Evolutionary conservation across 53 echinoderm and acorn worm species (phyloP), one percentile per base, ranked within the genome.

Genomic region (Paelopatides confundens): DNA sequence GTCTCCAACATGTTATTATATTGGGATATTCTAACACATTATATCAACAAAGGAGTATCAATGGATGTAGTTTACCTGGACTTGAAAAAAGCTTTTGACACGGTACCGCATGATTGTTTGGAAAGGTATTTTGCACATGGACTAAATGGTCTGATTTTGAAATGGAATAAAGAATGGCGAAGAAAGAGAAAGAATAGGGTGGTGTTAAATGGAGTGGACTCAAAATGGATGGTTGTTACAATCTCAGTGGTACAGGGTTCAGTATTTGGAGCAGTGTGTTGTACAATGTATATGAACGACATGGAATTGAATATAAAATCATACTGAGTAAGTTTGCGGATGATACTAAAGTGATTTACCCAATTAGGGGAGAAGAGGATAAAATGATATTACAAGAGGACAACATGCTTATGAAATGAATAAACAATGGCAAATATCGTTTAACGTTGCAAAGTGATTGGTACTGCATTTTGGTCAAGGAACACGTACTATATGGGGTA

Each of bases 101-200:
- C 43, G 43, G 43, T 43, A 43, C 43, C 43, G n/a, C 77, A 77
- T 26, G 14, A 27, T 23, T 48, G 77, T 23, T 27, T 77, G 24
- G 24, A 48, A 8, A 77, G 43, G 43, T n/a, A n/a, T n/a, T n/a
- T n/a, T n/a, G 52, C 77, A n/a, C 77, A 77, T 48, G 50, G 77
- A 48, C 47, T 77, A 6, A 49, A 77, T 77, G 52, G 77, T 4
- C 4, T 9, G 2, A 48, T 78, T 49, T 49, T 51, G 51, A 47
- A 76, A 18, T 39, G 43, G 76, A 76, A 13, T 29, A 12, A 76
- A 40, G 76, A 77, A 77, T 77, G 2, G 77, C 30, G 47, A 77
- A 5, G 7, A 11, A 29, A 77, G 0, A 3, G 77, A n/a, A 77
- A 48, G 31, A 48, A 51, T 21, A 14, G 77, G 48, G 77, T 51